Evolutionary conservation across 2,797 vertebrate genomes (phyloP).

Genomic region (Hoplostethus atlanticus): DNA sequence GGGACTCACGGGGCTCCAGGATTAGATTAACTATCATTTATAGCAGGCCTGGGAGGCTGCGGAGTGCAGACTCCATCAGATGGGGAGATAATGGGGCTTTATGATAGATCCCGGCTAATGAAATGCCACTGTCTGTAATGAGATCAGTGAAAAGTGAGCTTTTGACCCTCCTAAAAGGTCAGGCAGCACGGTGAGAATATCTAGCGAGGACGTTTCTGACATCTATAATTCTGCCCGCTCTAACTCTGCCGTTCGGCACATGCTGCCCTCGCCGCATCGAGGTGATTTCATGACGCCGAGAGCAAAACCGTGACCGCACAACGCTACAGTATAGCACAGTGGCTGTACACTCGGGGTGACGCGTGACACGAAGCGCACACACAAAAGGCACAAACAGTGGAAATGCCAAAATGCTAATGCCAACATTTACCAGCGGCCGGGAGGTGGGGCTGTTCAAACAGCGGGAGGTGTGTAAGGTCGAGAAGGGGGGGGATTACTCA

Average conservation of each 20-base stretch:
- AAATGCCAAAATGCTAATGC: constrained; percentile 90
- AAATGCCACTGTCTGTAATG: constrained; percentile 84
- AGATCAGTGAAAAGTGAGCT: constrained; percentile 84
- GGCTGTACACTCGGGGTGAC: constrained; percentile 28
- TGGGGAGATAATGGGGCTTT: constrained; percentile 80
- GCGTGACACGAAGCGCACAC: constrained; percentile 48
- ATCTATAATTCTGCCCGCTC: constrained; percentile 33
- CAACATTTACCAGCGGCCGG: constrained; percentile 84
- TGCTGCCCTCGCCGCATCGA: neutral
- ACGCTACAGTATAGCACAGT: neutral
- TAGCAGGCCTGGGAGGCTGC: constrained; percentile 76
- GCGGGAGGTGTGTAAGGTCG: constrained; percentile 76
- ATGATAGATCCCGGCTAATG: constrained; percentile 80
- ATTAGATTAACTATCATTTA: constrained; percentile 82
- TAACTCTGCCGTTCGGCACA: constrained; percentile 2
- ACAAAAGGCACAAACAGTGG: constrained; percentile 67
- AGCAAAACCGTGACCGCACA: constrained; percentile 5
- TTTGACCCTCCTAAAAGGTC: constrained; percentile 75
- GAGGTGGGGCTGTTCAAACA: constrained; percentile 82
- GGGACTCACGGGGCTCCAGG: constrained; percentile 60
- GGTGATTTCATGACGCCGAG: too few relatives aligned
- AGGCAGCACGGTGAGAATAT: constrained; percentile 67
- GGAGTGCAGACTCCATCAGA: constrained; percentile 76
- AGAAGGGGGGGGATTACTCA: constrained; percentile 68
- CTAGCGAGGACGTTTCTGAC: constrained; percentile 54